Conservation (phyloP, 2,113 vertebrate species). For the Corythornis madagascariensis region DNA sequence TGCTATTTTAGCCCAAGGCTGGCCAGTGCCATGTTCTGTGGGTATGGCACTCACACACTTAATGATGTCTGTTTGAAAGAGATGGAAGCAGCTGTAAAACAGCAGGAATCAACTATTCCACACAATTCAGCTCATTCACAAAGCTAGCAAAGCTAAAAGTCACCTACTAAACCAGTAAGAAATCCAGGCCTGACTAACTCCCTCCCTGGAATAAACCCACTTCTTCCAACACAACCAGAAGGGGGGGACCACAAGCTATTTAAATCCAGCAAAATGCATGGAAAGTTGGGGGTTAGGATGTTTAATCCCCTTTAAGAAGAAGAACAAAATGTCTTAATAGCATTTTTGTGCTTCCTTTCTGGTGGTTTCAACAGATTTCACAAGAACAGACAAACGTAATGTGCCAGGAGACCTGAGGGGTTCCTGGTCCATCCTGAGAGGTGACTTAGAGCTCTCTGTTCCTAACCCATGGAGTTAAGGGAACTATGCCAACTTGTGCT, state of each 20-base stretch:
- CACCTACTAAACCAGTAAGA: not conserved
- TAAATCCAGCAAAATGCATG: fast-evolving
- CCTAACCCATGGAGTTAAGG: not conserved
- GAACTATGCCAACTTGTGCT: not conserved
- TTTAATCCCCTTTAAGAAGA: not conserved
- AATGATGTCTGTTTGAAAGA: conserved; percentile 79
- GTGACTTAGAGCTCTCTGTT: not conserved
- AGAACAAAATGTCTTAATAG: not conserved
- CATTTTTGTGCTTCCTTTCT: not conserved
- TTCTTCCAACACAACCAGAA: not conserved
- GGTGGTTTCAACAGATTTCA: not conserved
- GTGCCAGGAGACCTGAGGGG: not conserved
- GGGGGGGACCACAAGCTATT: fast-evolving
- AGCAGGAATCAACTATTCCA: not conserved
- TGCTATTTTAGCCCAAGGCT: conserved; percentile 73
- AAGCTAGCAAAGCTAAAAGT: not conserved
- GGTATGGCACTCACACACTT: conserved; percentile 64
- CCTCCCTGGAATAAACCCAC: not conserved
- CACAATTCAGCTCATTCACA: not conserved
- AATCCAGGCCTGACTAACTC: not conserved
- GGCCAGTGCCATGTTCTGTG: not conserved
- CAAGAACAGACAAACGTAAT: not conserved
- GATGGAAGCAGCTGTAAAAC: not conserved
- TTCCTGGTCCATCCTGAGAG: fast-evolving
- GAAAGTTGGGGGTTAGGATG: fast-evolving